Evolutionary conservation across 1,140 invertebrate genomes (phyloP), one percentile per base, ranked within the genome.

Genomic region (Formica selysi): DNA sequence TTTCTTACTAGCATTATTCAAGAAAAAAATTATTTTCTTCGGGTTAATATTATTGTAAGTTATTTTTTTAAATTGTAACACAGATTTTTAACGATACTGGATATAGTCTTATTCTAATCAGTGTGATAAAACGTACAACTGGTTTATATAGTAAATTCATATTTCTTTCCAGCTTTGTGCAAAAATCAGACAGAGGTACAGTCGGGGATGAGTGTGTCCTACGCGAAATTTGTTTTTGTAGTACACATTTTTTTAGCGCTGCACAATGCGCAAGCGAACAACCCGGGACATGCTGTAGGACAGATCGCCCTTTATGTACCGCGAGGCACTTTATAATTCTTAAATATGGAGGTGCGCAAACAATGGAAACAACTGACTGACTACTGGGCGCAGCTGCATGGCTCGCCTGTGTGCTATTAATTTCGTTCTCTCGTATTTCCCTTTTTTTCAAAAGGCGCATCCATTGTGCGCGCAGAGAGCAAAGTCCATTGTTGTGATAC

Each of bases 341-440:
- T 73, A 73, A 73, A 81, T 81, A 81, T 73, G 67, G 51, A 81
- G 67, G 67, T 54, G 4, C 36, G 67, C 67, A 38, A 81, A 81
- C 79, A 81, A 81, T 73, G 54, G 79, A 68, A 44, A 44, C 79
- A 51, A 71, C 79, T 81, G 79, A 81, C 79, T 71, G 79, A 81
- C 79, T 81, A 38, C 36, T 61, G 26, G 19, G 54, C 19, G 65
- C 65, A 26, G 71, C 36, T 73, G 67, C 65, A 73, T 26, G 36
- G 38, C 51, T 71, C 22, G 51, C 51, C 51, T 57, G 26, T 41
- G 44, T 16, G 64, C 64, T 81, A 71, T 81, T 81, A 81, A 73
- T 71, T 81, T 73, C 6, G 26, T 59, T 81, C 36, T 81, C 51
- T 57, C 26, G 10, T 71, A 41, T 41, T 70, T 54, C 10, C 16